phyloP scores from a whole-genome alignment of 1,140 invertebrate species.

The Acromyrmex charruanus region DNA sequence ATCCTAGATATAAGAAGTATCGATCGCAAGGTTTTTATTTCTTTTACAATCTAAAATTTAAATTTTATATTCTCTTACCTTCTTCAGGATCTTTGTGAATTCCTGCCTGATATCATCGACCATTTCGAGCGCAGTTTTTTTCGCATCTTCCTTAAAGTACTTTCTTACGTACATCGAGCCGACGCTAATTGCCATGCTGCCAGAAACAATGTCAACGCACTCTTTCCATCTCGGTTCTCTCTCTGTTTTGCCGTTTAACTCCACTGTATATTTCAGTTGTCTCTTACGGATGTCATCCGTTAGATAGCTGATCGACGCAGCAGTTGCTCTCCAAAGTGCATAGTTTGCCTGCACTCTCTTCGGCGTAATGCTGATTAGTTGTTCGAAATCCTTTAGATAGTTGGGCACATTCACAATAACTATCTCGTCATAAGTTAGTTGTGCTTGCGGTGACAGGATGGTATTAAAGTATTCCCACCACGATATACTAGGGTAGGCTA shows the following conservation, averaged over 20 bases:
- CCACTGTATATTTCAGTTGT: constrained; percentile 91
- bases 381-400: constrained; percentile 91
- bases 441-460: constrained; percentile 88
- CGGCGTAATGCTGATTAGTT: constrained; percentile 86
- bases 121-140: constrained; percentile 93
- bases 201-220: constrained; percentile 91
- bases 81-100: constrained; percentile 82
- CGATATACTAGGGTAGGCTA: constrained; percentile 91
- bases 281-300: constrained; percentile 90
- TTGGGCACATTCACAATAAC: constrained; percentile 93
- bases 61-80: constrained; percentile 54
- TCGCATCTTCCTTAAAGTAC: constrained; percentile 91
- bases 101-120: constrained; percentile 92
- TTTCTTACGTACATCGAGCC: constrained; percentile 92
- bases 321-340: constrained; percentile 90
- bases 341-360: constrained; percentile 91
- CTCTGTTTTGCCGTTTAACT: constrained; percentile 91
- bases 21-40: too few species aligned
- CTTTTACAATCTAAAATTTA: not conserved
- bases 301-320: constrained; percentile 91
- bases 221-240: constrained; percentile 95
- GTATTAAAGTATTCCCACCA: constrained; percentile 94
- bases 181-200: constrained; percentile 92
- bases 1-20: constrained; percentile 27
- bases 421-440: constrained; percentile 90